Evolutionary conservation across 2,888 invertebrate genomes (phyloP).

Genomic region (Argynnis bischoffii): DNA sequence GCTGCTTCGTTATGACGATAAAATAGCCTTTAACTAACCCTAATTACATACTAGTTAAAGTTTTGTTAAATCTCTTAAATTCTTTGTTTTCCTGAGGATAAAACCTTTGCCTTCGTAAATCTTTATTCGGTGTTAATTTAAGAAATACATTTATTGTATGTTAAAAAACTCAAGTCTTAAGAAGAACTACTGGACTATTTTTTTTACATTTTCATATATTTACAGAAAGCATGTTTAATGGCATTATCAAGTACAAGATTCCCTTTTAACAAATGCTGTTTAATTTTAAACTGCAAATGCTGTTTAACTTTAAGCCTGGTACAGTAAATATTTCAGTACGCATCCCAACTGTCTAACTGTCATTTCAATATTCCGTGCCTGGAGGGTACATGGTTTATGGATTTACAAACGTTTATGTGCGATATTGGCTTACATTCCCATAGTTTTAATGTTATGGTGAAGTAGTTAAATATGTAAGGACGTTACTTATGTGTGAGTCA

Average conservation of each 20-base stretch:
- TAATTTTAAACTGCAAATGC: background rate
- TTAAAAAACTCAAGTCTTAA: too few relatives aligned
- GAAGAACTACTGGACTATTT: too few relatives aligned
- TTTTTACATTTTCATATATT: too few relatives aligned
- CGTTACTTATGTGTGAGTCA: too few relatives aligned
- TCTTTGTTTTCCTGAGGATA: too few relatives aligned
- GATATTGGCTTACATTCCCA: background rate
- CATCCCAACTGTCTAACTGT: constrained; percentile 8
- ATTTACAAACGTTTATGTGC: background rate
- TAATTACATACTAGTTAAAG: too few relatives aligned
- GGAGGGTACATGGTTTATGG: background rate
- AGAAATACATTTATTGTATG: too few relatives aligned
- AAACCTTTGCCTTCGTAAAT: too few relatives aligned
- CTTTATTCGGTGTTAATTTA: too few relatives aligned
- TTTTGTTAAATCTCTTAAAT: too few relatives aligned
- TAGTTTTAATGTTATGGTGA: background rate
- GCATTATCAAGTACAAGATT: background rate
- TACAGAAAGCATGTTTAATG: too few relatives aligned
- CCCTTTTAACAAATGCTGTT: too few relatives aligned
- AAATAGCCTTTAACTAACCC: background rate
- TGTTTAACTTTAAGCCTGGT: background rate
- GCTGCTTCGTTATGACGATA: background rate
- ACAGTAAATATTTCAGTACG: background rate
- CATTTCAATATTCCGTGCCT: constrained; percentile 12
- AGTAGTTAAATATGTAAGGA: background rate